Evolutionary conservation across 2,797 vertebrate species (phyloP), one percentile per base, ranked within the genome.

Genomic region (Rousettus madagascariensis): DNA sequence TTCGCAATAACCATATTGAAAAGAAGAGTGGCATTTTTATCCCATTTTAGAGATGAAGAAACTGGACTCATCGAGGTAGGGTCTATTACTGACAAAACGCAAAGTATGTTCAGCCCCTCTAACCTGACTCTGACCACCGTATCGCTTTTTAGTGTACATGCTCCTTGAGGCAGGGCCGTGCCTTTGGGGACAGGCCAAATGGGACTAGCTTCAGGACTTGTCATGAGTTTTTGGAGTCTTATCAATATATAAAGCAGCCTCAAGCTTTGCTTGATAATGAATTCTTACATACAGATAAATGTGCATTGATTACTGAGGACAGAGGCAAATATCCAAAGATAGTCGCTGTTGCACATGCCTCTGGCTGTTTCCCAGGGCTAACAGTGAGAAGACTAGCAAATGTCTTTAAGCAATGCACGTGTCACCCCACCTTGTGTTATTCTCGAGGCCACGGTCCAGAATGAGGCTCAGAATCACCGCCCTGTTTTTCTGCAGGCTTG

Each of bases 31-130:
- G 43, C 65, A 46, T 51, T 89, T 84, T 91, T 28, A 80, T 74
- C 20, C 49, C 80, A 85, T 77, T 78, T 93, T 85, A 91, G n/a
- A 85, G 51, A 91, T 49, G 72, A 87, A 83, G 86, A 90, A 80
- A 65, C n/a, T 65, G 46, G 49, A 78, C 17, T 77, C 24, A 46
- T 59, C 33, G 75, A 78, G 36, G 17, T 36, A 6, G 15, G 11
- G 3, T 77, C 85, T 79, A 30, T 65, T 65, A 66, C 33, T 49
- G 36, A 53, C 28, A 55, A 69, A 63, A 30, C 11, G 17, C 9
- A 8, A 15, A 43, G 63, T 55, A 22, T 26, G 77, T 28, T 65
- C 30, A 38, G 46, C 33, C 46, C 36, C 69, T 86, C 72, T 41
- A 30, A 91, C 17, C 71, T 63, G 66, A 20, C 38, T 74, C 36